Percentiles rank a stretch among this genome's conserved stretches.
Evolutionary conservation across 2,113 vertebrate species (phyloP).

Genomic region (Scatophagus argus): DNA sequence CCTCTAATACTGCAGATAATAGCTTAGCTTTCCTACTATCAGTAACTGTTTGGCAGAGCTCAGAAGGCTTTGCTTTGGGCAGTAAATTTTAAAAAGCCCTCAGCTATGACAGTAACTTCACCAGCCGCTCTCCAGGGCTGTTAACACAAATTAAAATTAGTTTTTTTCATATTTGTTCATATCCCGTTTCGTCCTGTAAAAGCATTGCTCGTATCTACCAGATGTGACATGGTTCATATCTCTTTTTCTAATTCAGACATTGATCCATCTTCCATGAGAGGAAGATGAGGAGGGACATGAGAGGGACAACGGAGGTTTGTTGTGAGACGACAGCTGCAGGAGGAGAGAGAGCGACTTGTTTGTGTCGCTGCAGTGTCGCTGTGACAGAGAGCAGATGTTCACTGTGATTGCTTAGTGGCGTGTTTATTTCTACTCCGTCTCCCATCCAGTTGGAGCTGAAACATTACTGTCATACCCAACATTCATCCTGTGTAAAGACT

Average conservation of each 20-base stretch:
- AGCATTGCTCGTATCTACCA: constrained; percentile 28
- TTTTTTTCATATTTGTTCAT: constrained; percentile 13
- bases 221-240: constrained; percentile 32
- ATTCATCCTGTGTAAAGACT: background rate
- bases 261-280: constrained; percentile 42
- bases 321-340: constrained; percentile 70
- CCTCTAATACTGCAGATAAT: constrained; percentile 44
- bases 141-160: constrained; percentile 43
- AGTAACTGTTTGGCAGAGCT: constrained; percentile 23
- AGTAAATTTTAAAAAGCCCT: constrained; percentile 37
- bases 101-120: constrained; percentile 23
- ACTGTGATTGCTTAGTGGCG: constrained; percentile 51
- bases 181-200: constrained; percentile 29
- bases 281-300: too few relatives aligned
- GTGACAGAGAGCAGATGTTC: constrained; percentile 78
- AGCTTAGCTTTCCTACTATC: constrained; percentile 34
- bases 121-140: background rate
- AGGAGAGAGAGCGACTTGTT: constrained; percentile 53
- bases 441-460: constrained; percentile 33
- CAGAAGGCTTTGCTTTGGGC: constrained; percentile 37
- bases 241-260: constrained; percentile 41
- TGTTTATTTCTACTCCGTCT: constrained; percentile 45
- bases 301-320: constrained; percentile 30
- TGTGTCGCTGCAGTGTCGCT: constrained; percentile 44
- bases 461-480: constrained; percentile 48